Conservation (phyloP, 2,888 invertebrate species). For the Thecocarcelia acutangulata region DNA sequence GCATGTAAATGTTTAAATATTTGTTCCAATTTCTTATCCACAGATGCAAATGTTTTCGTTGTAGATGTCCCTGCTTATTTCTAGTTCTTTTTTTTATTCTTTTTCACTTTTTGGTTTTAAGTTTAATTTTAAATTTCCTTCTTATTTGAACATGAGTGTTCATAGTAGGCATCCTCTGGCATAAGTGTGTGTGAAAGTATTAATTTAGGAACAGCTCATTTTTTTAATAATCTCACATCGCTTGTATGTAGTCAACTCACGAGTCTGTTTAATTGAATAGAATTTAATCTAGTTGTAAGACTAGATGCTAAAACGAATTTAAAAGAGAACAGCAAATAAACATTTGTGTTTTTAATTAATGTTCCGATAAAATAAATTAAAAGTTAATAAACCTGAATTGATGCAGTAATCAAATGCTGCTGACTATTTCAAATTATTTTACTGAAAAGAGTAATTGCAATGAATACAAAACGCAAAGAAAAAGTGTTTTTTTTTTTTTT, state of each 20-base stretch:
- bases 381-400: conserved; percentile 7
- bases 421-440: neutral
- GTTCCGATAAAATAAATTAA: conserved; percentile 25
- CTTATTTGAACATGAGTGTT: neutral
- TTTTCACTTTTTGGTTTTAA: conserved; percentile 7
- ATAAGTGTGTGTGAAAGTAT: neutral
- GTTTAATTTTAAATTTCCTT: conserved; percentile 22
- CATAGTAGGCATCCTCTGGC: neutral
- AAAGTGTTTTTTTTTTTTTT: too few species aligned
- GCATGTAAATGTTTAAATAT: neutral
- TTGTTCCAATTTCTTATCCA: conserved; percentile 37
- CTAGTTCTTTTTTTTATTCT: neutral
- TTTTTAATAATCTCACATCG: conserved; percentile 27
- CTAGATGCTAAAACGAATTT: conserved; percentile 54
- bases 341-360: conserved; percentile 48
- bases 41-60: conserved; percentile 42
- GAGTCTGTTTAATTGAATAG: conserved; percentile 64
- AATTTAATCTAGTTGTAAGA: conserved; percentile 63
- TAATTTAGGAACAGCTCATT: conserved; percentile 21
- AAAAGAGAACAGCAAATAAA: neutral
- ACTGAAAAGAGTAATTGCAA: neutral
- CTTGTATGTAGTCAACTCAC: conserved; percentile 60
- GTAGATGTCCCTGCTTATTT: conserved; percentile 37
- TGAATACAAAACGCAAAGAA: too few species aligned
- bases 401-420: neutral